These are phyloP conservation scores for Takifugu bimaculatus DNA, from an alignment of 2,113 vertebrate species.

Conservation along the genomic window DNA sequence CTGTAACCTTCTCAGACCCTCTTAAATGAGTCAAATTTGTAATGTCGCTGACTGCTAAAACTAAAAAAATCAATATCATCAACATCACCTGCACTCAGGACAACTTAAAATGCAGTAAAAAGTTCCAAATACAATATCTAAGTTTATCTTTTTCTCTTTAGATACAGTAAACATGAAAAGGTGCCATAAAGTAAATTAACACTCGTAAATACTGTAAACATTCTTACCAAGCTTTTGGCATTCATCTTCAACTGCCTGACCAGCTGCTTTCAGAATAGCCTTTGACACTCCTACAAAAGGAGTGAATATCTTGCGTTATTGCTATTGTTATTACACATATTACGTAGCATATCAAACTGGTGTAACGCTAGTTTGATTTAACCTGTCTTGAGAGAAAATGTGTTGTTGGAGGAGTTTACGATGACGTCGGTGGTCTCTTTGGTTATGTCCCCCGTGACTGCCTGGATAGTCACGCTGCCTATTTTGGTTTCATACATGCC, in stretches of 20 bases:
- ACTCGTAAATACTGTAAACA: neutral
- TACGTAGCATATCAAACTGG: no score
- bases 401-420: slow-evolving; percentile 78
- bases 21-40: no score
- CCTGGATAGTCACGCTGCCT: slow-evolving; percentile 75
- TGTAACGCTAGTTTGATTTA: slow-evolving; percentile 8
- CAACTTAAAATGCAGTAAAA: no score
- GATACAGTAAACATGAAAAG: no score
- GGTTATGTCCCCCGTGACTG: slow-evolving; percentile 82
- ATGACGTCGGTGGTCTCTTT: slow-evolving; percentile 82
- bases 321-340: neutral
- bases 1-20: no score
- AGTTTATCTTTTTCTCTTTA: no score
- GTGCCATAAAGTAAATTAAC: no score
- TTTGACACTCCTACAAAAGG: slow-evolving; percentile 81
- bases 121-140: no score
- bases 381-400: slow-evolving; percentile 80
- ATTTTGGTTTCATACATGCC: slow-evolving; percentile 77
- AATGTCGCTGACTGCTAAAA: no score
- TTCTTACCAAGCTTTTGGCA: slow-evolving; percentile 74
- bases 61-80: no score
- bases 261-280: slow-evolving; percentile 85
- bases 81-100: no score
- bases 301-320: neutral
- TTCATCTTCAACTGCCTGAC: slow-evolving; percentile 69